Evolutionary conservation across 1,140 invertebrate species (phyloP), one percentile per base, ranked within the genome.

Genomic region (Drosophila bocki): DNA sequence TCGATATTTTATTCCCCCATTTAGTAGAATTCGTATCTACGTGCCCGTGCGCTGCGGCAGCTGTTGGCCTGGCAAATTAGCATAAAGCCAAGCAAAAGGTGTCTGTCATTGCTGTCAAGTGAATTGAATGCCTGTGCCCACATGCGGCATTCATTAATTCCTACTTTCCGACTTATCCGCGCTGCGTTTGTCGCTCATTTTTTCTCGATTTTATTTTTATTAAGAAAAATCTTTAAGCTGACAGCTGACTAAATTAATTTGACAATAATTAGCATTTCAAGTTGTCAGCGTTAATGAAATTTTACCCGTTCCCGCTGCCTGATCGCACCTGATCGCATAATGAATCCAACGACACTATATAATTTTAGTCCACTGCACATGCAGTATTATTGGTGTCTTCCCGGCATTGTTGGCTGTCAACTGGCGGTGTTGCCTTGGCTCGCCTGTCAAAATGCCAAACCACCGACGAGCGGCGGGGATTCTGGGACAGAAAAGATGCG

Each of bases 231-330:
- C 82, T 91, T 92, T 92, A 91, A 92, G 91, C 84, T 91, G 91
- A 92, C 91, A 92, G 87, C 78, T 80, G 84, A 91, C 91, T 92
- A 92, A 92, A 92, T 92, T 91, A 92, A 92, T 92, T 92, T 92
- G 91, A 92, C 91, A 92, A 92, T 92, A 92, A 92, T 92, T 92
- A 92, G 87, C 91, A 92, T 92, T 92, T 92, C 91, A 92, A 91
- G 84, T 91, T 92, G 91, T 92, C 91, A 92, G 69, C 87, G 87
- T 83, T 92, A 90, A 91, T 92, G 84, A 92, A 91, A 82, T 80
- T 91, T 79, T 61, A 29, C 70, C 59, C 19, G 41, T 61, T 33
- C n/a, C 33, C 13, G 12, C 13, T 12, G 32, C 32, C 8, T n/a
- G 17, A 17, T 22, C 44, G 44, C 61, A 26, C 37, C 50, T 45